A percentile compares a stretch with the other conserved stretches of the same genome.
phyloP scores from a whole-genome alignment of 2,797 vertebrate genomes.

The Accipiter minullus region DNA sequence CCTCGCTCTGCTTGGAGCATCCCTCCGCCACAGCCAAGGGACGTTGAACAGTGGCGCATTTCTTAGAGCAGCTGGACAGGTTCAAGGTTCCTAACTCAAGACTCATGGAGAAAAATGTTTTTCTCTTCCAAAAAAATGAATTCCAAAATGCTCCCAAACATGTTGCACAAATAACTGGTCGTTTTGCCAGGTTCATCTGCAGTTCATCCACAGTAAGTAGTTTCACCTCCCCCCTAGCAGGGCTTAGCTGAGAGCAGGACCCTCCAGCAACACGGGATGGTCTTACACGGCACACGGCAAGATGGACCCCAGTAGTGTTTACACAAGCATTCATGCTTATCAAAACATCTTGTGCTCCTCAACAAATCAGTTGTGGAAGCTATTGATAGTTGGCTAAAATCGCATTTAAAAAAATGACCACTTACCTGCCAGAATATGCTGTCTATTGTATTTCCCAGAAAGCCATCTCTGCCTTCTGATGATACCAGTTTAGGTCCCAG shows the following conservation, averaged over 20 bases:
- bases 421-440: slow-evolving; percentile 98
- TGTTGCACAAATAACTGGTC: not conserved
- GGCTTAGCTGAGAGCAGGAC: not conserved
- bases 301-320: not conserved
- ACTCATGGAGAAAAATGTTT: not conserved
- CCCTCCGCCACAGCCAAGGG: not conserved
- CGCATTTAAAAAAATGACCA: not conserved
- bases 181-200: not conserved
- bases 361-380: not conserved
- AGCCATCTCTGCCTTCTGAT: slow-evolving; percentile 91
- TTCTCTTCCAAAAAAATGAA: not conserved
- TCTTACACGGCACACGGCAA: fast-evolving
- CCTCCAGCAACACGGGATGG: fast-evolving
- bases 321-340: not conserved
- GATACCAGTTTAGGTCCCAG: slow-evolving; percentile 94
- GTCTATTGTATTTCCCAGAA: slow-evolving; percentile 94
- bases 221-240: not conserved
- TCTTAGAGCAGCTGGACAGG: fast-evolving
- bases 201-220: not conserved
- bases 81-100: not conserved
- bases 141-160: not conserved
- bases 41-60: fast-evolving
- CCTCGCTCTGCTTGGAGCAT: not conserved
- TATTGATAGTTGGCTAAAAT: not conserved
- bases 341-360: not conserved